Percentiles rank a stretch among this genome's conserved stretches.
Conservation (phyloP, 2,888 invertebrate species). For the Toxonevra muliebris region DNA sequence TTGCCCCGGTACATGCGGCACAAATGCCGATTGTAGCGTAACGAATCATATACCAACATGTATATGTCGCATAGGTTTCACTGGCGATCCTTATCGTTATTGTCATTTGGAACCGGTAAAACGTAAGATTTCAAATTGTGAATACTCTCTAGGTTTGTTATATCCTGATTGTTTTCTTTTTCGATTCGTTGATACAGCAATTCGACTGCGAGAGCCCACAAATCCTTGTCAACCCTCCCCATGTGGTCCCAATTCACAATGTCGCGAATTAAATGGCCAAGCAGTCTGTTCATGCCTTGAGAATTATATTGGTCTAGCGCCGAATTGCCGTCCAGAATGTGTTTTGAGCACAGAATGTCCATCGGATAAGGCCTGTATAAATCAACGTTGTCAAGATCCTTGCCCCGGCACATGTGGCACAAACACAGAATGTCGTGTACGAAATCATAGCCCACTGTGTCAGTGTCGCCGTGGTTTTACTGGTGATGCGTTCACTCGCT, state of each 20-base stretch:
- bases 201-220: conserved; percentile 46
- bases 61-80: conserved; percentile 76
- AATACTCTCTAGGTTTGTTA: not conserved
- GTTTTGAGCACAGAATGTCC: conserved; percentile 73
- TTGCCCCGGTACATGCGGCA: conserved; percentile 83
- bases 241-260: conserved; percentile 75
- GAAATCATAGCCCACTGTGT: conserved; percentile 82
- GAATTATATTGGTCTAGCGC: conserved; percentile 71
- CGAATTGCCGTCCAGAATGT: conserved; percentile 78
- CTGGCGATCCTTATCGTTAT: conserved; percentile 82
- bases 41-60: conserved; percentile 87
- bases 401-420: conserved; percentile 72
- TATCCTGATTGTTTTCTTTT: conserved; percentile 4
- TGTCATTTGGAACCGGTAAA: conserved; percentile 67
- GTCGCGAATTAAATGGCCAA: conserved; percentile 70
- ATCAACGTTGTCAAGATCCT: conserved; percentile 74
- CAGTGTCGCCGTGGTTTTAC: conserved; percentile 75
- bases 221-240: conserved; percentile 71
- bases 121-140: conserved; percentile 63
- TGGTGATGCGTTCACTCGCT: conserved; percentile 79
- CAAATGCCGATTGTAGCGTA: conserved; percentile 79
- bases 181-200: conserved; percentile 33
- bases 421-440: conserved; percentile 76
- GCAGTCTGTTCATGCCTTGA: conserved; percentile 73
- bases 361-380: conserved; percentile 71